A percentile compares a stretch with the other conserved stretches of the same genome.
Evolutionary conservation across 2,797 vertebrate species (phyloP).

Genomic region (Leontocebus nigricollis): DNA sequence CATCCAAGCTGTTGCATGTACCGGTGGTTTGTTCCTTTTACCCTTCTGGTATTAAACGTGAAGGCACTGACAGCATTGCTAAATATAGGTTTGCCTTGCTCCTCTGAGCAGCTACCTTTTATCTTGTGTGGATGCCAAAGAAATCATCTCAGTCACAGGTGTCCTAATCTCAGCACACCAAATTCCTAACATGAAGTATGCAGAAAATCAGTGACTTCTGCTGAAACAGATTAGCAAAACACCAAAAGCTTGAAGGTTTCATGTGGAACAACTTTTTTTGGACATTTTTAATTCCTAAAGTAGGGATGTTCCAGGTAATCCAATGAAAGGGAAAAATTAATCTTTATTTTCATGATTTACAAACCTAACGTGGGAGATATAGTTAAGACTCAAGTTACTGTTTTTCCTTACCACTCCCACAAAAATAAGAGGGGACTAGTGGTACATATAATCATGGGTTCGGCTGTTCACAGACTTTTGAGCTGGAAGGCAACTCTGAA

Average conservation of each 20-base stretch:
- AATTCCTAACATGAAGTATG: not conserved
- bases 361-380: not conserved
- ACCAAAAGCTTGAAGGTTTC: not conserved
- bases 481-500: not conserved
- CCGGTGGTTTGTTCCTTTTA: not conserved
- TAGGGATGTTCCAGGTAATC: not conserved
- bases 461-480: not conserved
- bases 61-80: not conserved
- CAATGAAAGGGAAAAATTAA: not conserved
- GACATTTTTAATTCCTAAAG: not conserved
- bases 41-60: not conserved
- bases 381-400: not conserved
- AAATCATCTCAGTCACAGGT: not conserved
- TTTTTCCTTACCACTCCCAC: not conserved
- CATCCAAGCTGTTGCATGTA: not conserved
- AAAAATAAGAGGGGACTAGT: not conserved
- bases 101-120: not conserved
- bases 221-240: not conserved
- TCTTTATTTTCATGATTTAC: not conserved
- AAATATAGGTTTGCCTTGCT: not conserved
- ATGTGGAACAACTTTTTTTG: not conserved
- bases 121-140: not conserved
- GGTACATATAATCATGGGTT: not conserved
- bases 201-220: not conserved
- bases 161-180: not conserved